These are phyloP conservation scores for Takifugu bimaculatus DNA, from an alignment of 2,113 vertebrate genomes.

Conservation along the genomic window DNA sequence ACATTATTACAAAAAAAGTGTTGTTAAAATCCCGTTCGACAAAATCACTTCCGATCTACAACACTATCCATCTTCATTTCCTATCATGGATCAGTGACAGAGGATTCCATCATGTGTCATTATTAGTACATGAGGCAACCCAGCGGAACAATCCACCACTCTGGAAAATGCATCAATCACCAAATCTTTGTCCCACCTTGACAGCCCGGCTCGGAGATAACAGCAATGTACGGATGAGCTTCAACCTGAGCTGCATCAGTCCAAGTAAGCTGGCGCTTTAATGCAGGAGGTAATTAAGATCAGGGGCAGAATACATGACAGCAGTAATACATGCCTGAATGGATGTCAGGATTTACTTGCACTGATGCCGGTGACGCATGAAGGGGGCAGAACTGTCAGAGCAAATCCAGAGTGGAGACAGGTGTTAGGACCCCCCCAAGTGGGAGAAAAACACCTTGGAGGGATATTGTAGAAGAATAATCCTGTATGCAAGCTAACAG, in stretches of 20 bases:
- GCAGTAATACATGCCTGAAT: constrained; percentile 32
- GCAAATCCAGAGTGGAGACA: constrained; percentile 28
- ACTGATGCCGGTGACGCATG: constrained; percentile 34
- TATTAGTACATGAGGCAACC: constrained; percentile 74
- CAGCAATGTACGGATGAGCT: constrained; percentile 44
- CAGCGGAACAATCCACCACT: constrained; percentile 71
- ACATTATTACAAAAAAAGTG: constrained; percentile 64
- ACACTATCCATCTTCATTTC: constrained; percentile 77
- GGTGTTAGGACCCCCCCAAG: constrained; percentile 11
- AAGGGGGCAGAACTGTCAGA: constrained; percentile 42
- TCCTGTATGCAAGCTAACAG: constrained; percentile 6
- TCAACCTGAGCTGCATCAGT: constrained; percentile 35
- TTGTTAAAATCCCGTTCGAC: constrained; percentile 70
- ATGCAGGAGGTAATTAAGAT: constrained; percentile 63
- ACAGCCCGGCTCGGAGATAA: constrained; percentile 55
- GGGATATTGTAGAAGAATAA: constrained; percentile 14
- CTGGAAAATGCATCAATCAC: constrained; percentile 75
- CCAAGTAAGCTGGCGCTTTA: constrained; percentile 20
- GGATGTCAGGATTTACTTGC: constrained; percentile 38
- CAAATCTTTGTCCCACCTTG: constrained; percentile 59
- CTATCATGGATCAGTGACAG: constrained; percentile 69
- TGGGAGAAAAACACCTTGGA: constrained; percentile 14
- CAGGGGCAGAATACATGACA: constrained; percentile 43
- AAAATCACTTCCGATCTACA: constrained; percentile 73
- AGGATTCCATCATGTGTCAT: constrained; percentile 80